Conservation (phyloP, 2,113 vertebrate species). For the Shinisaurus crocodilurus region DNA sequence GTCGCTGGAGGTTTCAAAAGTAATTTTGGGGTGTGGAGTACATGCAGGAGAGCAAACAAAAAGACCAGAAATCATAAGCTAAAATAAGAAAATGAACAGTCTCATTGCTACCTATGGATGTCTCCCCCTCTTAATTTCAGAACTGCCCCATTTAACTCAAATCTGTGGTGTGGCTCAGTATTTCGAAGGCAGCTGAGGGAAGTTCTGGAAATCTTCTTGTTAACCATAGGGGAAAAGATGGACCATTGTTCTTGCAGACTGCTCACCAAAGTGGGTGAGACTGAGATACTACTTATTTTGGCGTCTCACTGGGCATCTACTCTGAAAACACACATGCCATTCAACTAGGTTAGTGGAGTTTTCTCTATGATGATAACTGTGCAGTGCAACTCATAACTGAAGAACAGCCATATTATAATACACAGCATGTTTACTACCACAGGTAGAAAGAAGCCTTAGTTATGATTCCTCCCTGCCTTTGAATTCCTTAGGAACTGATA, state of each 20-base stretch:
- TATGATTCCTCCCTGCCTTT: background rate
- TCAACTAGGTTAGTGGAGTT: constrained; percentile 31
- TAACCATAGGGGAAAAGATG: background rate
- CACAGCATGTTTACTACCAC: background rate
- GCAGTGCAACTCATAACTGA: constrained; percentile 33
- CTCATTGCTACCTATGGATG: constrained; percentile 39
- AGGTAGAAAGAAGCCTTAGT: constrained; percentile 39
- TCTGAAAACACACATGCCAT: background rate
- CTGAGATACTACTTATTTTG: background rate
- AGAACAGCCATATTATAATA: background rate
- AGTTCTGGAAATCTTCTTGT: constrained; percentile 8
- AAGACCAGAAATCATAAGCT: fast-evolving
- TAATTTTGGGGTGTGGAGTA: background rate
- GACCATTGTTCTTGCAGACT: constrained; percentile 40
- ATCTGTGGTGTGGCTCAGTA: background rate
- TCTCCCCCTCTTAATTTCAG: constrained; percentile 41
- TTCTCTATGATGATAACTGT: constrained; percentile 23
- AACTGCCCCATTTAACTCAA: background rate
- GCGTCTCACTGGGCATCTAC: too few relatives aligned
- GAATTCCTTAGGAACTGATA: background rate
- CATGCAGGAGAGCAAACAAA: background rate
- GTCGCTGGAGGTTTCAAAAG: background rate
- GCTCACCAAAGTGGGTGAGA: background rate
- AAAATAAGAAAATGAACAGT: background rate
- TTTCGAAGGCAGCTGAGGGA: background rate